Base-by-base conservation (phyloP, 2,797 vertebrate genomes). In the Eptatretus atami region DNA sequence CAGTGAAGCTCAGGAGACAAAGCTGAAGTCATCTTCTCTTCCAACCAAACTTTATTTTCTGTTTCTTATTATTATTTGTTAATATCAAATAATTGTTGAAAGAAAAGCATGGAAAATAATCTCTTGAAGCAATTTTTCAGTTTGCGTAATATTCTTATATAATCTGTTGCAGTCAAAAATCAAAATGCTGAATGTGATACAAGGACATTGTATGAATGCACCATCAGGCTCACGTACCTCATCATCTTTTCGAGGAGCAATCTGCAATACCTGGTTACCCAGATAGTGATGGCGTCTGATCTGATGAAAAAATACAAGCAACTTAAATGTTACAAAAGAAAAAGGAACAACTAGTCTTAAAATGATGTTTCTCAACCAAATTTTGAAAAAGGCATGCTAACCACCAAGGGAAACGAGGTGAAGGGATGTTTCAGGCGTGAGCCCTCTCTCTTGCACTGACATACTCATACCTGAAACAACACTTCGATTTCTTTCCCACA, bases 191-290 rank as follows among this genome's bases (percentile, higher is more conserved):
- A 60, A 60, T n/a, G 6, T n/a, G 15, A 60, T n/a, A 60, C 15
- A n/a, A n/a, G 15, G 24, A 24, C 15, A n/a, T 60, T 60, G 6
- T 13, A n/a, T 15, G 15, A 24, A 15, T 10, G 19, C 9, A 64
- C 15, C 53, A 10, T 15, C 52, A 64, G 15, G 14, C n/a, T 6
- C 52, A 66, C 73, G 73, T 67, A 95, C 92, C 78, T 87, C 77
- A 70, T 98, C 92, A 69, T 76, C 78, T 69, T 72, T 81, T 1
- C 74, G 68, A 66, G 87, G 70, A 75, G 94, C 94, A n/a, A 96
- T 76, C 73, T 92, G 94, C 65, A 95, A 52, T 68, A 79, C 75
- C 69, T 93, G 86, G 66, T 54, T 73, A 65, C 92, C 92, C 78
- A 90, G 81, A 66, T 83, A 90, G 44, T 77, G 80, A 71, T 82